These are phyloP conservation scores for Sesia apiformis DNA, from an alignment of 2,888 invertebrate genomes.

Conservation along the genomic window DNA sequence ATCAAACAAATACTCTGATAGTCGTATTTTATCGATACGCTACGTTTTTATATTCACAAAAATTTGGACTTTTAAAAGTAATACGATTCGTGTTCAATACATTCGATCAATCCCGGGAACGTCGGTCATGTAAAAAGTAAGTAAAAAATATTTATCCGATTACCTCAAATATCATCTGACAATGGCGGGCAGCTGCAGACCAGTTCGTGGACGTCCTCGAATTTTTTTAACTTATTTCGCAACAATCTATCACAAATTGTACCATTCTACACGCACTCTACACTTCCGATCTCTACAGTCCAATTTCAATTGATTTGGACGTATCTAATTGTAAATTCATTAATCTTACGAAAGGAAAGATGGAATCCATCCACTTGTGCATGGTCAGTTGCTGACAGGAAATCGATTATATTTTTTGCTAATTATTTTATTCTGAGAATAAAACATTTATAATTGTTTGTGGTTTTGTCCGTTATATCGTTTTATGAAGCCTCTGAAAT, in stretches of 20 bases:
- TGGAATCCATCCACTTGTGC: slow-evolving; percentile 51
- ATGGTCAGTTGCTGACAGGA: slow-evolving; percentile 73
- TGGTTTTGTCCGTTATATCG: not conserved
- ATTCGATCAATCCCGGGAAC: no score
- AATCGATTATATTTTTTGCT: slow-evolving; percentile 52
- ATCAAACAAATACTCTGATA: no score
- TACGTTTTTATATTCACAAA: no score
- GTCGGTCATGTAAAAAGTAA: slow-evolving; percentile 10
- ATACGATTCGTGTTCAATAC: no score
- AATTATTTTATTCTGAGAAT: slow-evolving; percentile 14
- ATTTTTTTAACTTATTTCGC: slow-evolving; percentile 45
- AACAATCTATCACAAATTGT: slow-evolving; percentile 59
- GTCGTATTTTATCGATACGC: no score
- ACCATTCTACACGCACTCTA: slow-evolving; percentile 50
- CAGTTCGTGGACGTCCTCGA: slow-evolving; percentile 44
- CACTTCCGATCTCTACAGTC: slow-evolving; percentile 66
- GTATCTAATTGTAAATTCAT: slow-evolving; percentile 69
- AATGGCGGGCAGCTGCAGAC: slow-evolving; percentile 21
- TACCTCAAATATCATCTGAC: slow-evolving; percentile 21
- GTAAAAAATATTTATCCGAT: slow-evolving; percentile 65
- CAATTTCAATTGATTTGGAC: slow-evolving; percentile 66
- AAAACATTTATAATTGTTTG: not conserved
- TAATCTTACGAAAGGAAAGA: slow-evolving; percentile 52
- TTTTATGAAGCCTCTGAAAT: no score
- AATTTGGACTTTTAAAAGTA: no score